Evolutionary conservation across 2,113 vertebrate genomes (phyloP), one percentile per base, ranked within the genome.

Genomic region (Heteronetta atricapilla): DNA sequence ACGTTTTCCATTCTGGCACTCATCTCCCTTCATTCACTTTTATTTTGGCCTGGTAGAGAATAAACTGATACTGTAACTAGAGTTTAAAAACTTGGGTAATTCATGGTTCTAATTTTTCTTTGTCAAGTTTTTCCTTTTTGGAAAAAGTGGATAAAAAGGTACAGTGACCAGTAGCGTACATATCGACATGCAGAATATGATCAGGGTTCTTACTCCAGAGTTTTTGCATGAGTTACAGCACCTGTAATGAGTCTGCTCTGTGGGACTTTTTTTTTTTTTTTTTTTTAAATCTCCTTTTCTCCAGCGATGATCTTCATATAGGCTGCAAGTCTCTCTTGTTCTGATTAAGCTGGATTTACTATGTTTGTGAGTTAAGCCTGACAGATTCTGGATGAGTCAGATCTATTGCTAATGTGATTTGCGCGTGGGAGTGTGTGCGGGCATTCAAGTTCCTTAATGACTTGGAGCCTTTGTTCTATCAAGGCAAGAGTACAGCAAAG

Each of bases 361-460:
- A 6, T 21, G 18, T 21, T 13, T 50, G 0, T 60, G 50, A 48
- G 38, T 13, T 62, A 62, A 90, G 48, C 34, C 62, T 85, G 66
- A n/a, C 38, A 79, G 75, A 42, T 33, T 67, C 11, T 26, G 86
- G 4, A 36, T 59, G 52, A 81, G n/a, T 74, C 77, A 88, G 21
- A 25, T 53, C 33, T 58, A 4, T 64, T 42, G n/a, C 25, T 66
- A 40, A 11, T 18, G 34, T 53, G 63, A 22, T 74, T 68, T 66
- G 7, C 2, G 0, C 0, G 6, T 29, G 52, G 23, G 69, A 7
- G 1, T 0, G 0, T 31, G 28, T 58, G 52, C 1, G 2, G 7
- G 7, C 33, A n/a, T 59, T n/a, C 64, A 10, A 0, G 3, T 20
- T 29, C 77, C 53, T 44, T 88, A 46, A 7, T 25, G 79, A 12